Base-by-base conservation (phyloP, 2,113 vertebrate genomes). In the Lethenteron camtschaticum region DNA sequence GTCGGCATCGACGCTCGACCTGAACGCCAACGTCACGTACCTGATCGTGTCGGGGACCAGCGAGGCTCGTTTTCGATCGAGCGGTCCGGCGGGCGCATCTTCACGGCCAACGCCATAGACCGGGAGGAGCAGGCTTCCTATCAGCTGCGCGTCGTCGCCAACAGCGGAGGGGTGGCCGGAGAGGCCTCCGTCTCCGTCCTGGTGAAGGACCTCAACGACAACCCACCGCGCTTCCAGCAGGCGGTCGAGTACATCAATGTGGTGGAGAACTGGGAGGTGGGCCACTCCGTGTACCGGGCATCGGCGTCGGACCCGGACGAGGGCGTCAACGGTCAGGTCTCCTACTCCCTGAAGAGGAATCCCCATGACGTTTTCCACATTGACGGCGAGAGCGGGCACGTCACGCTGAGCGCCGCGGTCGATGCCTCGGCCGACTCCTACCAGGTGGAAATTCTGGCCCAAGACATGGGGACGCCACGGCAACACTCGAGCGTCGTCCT, bases 151-250 rank as follows among this genome's bases (percentile, higher is more conserved):
- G 84, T 95, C 10, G 85, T 97, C 2, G 92, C 92, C 68, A 86
- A 85, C 70, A 89, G 88, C 20, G 91, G 89, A 12, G 81, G 85
- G 0, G 83, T 94, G 76, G 86, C 88, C 4, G 94, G 92, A 2
- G 88, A 95, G 11, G 75, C 90, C 1, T 9, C 85, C 71, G 88
- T 95, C 41, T 96, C 96, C 74, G 83, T 99, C 75, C 96, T 88
- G 0, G 86, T 99, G 12, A 95, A 87, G 79, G 94, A 99, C 74
- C 74, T 96, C 72, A 99, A 99, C 73, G 94, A 99, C 76, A 96
- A 99, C 9, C 83, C 89, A 2, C 94, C 94, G 2, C 84, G 81
- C 72, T 99, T 97, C 7, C 66, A 86, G 68, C 88, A 94, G 0
- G 69, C 81, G 0, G 82, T 87, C 16, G 94, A 95, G 80, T 88